A percentile compares a stretch with the other conserved stretches of the same genome.
Conservation (phyloP, 2,113 vertebrate species). For the Erinaceus europaeus region DNA sequence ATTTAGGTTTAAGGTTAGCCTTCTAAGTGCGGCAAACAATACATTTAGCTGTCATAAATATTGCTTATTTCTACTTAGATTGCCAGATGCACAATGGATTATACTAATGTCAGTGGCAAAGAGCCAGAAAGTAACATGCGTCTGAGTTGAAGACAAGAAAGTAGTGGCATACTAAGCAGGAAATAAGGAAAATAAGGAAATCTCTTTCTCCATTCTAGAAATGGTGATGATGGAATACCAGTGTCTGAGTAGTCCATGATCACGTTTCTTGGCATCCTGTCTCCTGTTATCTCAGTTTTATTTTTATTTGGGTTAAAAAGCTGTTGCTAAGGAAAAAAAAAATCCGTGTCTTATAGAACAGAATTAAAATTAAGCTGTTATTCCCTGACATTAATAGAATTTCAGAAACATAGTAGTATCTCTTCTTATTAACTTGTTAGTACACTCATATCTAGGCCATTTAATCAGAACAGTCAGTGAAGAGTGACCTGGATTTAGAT, state of each 20-base stretch:
- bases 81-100: conserved; percentile 46
- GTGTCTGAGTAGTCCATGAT: not conserved
- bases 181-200: not conserved
- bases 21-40: conserved; percentile 39
- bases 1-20: conserved; percentile 67
- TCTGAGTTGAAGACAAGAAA: not conserved
- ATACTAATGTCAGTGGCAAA: not conserved
- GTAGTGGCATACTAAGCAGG: not conserved
- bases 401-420: not conserved
- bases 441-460: not conserved
- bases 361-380: not conserved
- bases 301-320: conserved; percentile 35
- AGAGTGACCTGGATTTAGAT: not conserved
- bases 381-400: not conserved
- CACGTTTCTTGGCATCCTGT: not conserved
- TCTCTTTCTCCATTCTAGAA: not conserved
- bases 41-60: conserved; percentile 47
- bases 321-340: not conserved
- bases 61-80: conserved; percentile 47
- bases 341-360: not conserved
- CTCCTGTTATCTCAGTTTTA: not conserved
- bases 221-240: not conserved
- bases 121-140: not conserved
- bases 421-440: not conserved
- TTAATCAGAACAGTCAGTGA: not conserved